phyloP scores from a whole-genome alignment of 2,888 invertebrate genomes.

The Euproctis similis region DNA sequence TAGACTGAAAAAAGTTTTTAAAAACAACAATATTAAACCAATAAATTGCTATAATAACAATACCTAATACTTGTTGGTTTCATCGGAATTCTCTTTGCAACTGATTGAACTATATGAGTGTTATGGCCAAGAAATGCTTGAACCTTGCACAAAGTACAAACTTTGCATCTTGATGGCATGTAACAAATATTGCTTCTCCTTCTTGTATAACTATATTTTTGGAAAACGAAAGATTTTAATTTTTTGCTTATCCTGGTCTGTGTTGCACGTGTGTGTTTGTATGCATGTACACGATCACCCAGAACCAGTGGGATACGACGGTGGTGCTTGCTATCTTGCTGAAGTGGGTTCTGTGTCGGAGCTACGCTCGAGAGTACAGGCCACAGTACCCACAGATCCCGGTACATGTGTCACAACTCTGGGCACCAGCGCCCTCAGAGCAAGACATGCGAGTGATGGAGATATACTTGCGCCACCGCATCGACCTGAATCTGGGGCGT shows the following conservation, averaged over 20 bases:
- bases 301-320: constrained; percentile 57
- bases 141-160: too few species aligned
- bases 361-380: constrained; percentile 9
- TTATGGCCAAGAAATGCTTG: too few species aligned
- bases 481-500: constrained; percentile 60
- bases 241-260: constrained; percentile 12
- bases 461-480: constrained; percentile 56
- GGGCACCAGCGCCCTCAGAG: constrained; percentile 22
- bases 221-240: too few species aligned
- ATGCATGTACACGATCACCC: constrained; percentile 16
- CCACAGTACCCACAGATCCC: background rate
- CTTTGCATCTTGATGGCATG: too few species aligned
- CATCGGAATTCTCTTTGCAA: too few species aligned
- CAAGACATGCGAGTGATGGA: constrained; percentile 57
- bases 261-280: constrained; percentile 12
- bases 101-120: too few species aligned
- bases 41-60: too few species aligned
- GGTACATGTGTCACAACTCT: constrained; percentile 5
- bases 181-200: too few species aligned
- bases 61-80: too few species aligned
- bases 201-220: too few species aligned
- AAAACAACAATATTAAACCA: too few species aligned
- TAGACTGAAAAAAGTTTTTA: too few species aligned
- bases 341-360: constrained; percentile 22
- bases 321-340: constrained; percentile 45